Base-by-base conservation (phyloP, 2,113 vertebrate genomes). In the Anseranas semipalmata region DNA sequence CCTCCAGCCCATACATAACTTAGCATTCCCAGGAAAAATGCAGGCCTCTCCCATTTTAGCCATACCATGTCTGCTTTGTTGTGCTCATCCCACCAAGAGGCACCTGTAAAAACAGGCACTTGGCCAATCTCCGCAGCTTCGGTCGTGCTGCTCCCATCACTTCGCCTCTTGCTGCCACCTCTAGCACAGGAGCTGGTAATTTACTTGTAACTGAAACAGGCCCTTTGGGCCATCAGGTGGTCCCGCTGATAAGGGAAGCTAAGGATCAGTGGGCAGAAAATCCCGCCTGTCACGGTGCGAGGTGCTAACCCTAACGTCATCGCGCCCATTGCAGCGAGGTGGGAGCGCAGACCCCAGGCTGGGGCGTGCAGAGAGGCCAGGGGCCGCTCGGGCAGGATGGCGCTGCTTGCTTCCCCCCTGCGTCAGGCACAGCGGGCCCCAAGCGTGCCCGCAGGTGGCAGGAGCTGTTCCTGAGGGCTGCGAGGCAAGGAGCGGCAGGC, bases 131-230 rank as follows among this genome's bases (percentile, higher is more conserved):
- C 65, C 12, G 75, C 28, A 48, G 32, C 62, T 63, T 58, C 67
- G 12, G 53, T 3, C 4, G 22, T 6, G 63, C 1, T 15, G 28
- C 20, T 77, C 14, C 76, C 22, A 4, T n/a, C 2, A 0, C 66
- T 82, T 18, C 39, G 16, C 27, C 33, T 74, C 89, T 37, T 50
- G 39, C 73, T 4, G 3, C 3, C 2, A 3, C 37, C 63, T 22
- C 25, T 27, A 20, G 6, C 50, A 30, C 62, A 60, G 39, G 24
- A 66, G 35, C 73, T 79, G n/a, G 6, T 32, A 66, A 56, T 35
- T 46, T 18, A 52, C 76, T 68, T n/a, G 66, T 46, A 27, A 68
- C 10, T 43, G 46, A 45, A 85, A 28, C 0, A 2, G 66, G 87
- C 3, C 1, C 70, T 85, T 65, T 48, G 24, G 15, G 13, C 52